phyloP scores from a whole-genome alignment of 2,888 invertebrate species.

The Amphipoea oculea region DNA sequence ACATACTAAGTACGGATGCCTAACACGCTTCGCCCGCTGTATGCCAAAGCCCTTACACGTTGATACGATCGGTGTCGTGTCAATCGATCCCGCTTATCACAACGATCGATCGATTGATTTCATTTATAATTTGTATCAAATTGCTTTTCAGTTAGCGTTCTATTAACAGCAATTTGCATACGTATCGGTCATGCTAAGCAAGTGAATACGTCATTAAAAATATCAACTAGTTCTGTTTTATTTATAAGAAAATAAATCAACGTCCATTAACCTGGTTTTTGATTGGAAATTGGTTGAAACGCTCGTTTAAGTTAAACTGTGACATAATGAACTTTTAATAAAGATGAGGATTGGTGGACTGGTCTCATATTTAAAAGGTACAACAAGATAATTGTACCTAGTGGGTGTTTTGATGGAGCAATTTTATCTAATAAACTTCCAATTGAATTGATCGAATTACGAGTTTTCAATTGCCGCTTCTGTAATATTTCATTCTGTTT shows the following conservation, averaged over 20 bases:
- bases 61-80: slow-evolving; percentile 48
- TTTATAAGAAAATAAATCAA: slow-evolving; percentile 59
- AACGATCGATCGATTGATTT: slow-evolving; percentile 60
- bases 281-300: slow-evolving; percentile 46
- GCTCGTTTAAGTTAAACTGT: slow-evolving; percentile 36
- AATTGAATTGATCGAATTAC: slow-evolving; percentile 33
- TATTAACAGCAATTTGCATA: slow-evolving; percentile 63
- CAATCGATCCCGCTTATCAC: slow-evolving; percentile 58
- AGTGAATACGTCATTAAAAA: slow-evolving; percentile 47
- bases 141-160: slow-evolving; percentile 55
- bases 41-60: slow-evolving; percentile 25
- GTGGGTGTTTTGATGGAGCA: slow-evolving; percentile 44
- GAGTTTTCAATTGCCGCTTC: slow-evolving; percentile 14
- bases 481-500: not conserved
- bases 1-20: slow-evolving; percentile 41
- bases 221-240: slow-evolving; percentile 45
- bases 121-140: slow-evolving; percentile 60
- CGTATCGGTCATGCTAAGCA: slow-evolving; percentile 47
- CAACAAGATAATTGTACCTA: slow-evolving; percentile 36
- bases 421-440: slow-evolving; percentile 44
- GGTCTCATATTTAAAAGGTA: slow-evolving; percentile 30
- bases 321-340: slow-evolving; percentile 58
- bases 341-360: slow-evolving; percentile 47
- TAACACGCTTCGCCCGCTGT: slow-evolving; percentile 17
- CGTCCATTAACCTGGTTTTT: slow-evolving; percentile 36